Evolutionary conservation across 2,113 vertebrate genomes (phyloP).

Genomic region (Tragelaphus strepsiceros): DNA sequence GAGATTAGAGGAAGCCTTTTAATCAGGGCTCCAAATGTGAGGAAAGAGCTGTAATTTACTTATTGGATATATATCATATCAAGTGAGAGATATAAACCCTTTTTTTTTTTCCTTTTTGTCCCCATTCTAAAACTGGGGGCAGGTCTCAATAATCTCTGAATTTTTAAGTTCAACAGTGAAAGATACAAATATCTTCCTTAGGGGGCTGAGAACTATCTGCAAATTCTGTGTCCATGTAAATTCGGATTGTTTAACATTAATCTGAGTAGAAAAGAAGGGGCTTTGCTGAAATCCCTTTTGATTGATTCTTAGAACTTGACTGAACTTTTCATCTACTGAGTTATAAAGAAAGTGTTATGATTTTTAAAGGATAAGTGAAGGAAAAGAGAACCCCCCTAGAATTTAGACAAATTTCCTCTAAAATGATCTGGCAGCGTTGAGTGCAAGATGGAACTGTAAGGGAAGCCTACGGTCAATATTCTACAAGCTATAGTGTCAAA

Average conservation of each 20-base stretch:
- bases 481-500: neutral
- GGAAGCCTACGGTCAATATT: neutral
- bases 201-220: neutral
- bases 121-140: neutral
- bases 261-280: conserved; percentile 17
- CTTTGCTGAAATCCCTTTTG: neutral
- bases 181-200: neutral
- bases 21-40: neutral
- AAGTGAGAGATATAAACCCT: neutral
- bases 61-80: neutral
- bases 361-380: neutral
- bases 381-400: conserved; percentile 6
- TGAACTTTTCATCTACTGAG: neutral
- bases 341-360: conserved; percentile 5
- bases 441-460: neutral
- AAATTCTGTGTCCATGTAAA: conserved; percentile 10
- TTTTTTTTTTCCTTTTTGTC: neutral
- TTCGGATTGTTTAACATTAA: neutral
- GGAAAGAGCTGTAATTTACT: conserved; percentile 2
- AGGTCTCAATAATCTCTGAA: conserved; percentile 3
- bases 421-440: neutral
- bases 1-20: neutral
- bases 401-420: conserved; percentile 27
- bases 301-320: neutral
- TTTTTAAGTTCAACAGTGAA: conserved; percentile 20